Conservation (phyloP, 92 coral and sea anemone species). For the Siderastrea radians region DNA sequence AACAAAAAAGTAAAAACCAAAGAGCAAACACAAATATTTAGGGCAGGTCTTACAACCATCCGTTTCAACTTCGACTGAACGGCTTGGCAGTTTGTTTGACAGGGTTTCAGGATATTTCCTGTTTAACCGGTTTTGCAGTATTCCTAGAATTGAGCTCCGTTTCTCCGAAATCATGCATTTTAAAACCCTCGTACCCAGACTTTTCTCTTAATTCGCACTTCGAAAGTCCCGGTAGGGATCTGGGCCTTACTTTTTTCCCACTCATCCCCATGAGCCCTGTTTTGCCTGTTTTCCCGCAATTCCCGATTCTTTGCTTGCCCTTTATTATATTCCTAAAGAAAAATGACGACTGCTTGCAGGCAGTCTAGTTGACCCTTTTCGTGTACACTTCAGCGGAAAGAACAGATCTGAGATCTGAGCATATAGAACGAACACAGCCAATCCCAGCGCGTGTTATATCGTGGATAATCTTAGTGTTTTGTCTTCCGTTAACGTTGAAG, state of each 20-base stretch:
- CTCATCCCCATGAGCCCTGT: too few relatives aligned
- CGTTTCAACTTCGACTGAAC: not conserved
- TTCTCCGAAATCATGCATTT: constrained; percentile 9
- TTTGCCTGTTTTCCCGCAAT: too few relatives aligned
- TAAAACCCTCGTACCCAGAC: not conserved
- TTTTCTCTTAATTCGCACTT: not conserved
- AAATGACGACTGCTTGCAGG: too few relatives aligned
- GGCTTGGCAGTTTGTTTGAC: not conserved
- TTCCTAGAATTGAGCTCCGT: not conserved
- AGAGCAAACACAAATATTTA: not conserved
- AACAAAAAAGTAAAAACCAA: not conserved
- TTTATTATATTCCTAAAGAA: too few relatives aligned
- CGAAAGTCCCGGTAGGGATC: not conserved
- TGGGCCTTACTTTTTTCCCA: not conserved
- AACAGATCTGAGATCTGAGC: too few relatives aligned
- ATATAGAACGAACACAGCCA: too few relatives aligned
- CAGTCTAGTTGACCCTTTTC: too few relatives aligned
- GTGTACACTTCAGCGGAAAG: too few relatives aligned
- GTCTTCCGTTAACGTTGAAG: too few relatives aligned
- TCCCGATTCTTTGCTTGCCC: too few relatives aligned
- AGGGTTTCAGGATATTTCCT: constrained; percentile 2
- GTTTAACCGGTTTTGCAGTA: constrained; percentile 29
- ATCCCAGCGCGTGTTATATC: too few relatives aligned
- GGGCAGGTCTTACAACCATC: not conserved
- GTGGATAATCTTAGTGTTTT: too few relatives aligned